Percentiles rank a stretch among this genome's conserved stretches.
Conservation (phyloP, 1,140 invertebrate genomes). For the Drosophila subobscura region DNA sequence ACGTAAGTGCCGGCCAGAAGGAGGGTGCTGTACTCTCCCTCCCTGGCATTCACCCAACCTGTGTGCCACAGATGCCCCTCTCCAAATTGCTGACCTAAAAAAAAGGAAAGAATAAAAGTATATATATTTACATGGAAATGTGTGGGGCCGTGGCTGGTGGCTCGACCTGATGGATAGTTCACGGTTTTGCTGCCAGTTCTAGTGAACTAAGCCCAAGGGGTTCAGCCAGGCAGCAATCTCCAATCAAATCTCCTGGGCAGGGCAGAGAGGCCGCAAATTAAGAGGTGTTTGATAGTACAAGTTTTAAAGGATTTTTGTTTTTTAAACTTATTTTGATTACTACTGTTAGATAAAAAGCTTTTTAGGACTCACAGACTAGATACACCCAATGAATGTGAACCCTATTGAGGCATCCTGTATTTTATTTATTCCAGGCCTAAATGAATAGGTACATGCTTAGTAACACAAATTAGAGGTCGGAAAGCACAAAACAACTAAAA, state of each 20-base stretch:
- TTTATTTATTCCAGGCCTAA: background rate
- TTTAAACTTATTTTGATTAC: too few relatives aligned
- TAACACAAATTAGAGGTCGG: slow-evolving; percentile 3
- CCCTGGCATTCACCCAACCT: slow-evolving; percentile 1
- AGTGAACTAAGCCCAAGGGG: slow-evolving; percentile 14
- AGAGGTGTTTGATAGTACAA: background rate
- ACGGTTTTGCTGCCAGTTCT: slow-evolving; percentile 17
- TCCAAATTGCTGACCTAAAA: slow-evolving; percentile 41
- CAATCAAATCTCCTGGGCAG: slow-evolving; percentile 3
- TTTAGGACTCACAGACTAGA: too few relatives aligned
- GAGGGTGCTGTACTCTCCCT: slow-evolving; percentile 4
- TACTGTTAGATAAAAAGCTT: too few relatives aligned
- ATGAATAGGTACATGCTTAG: slow-evolving; percentile 3
- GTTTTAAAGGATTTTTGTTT: background rate
- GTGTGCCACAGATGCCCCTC: slow-evolving; percentile 5
- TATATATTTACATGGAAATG: slow-evolving; percentile 42
- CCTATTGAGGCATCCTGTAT: background rate
- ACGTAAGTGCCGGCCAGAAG: slow-evolving; percentile 15
- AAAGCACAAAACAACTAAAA: slow-evolving; percentile 16
- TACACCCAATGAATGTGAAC: too few relatives aligned
- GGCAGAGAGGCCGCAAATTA: too few relatives aligned
- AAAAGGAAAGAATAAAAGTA: slow-evolving; percentile 4
- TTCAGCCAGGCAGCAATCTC: background rate
- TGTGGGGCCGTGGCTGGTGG: slow-evolving; percentile 3
- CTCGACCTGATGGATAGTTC: slow-evolving; percentile 39